A percentile compares a stretch with the other conserved stretches of the same genome.
These are phyloP conservation scores for Morpho deidamia DNA, from an alignment of 2,888 invertebrate species.

Conservation along the genomic window DNA sequence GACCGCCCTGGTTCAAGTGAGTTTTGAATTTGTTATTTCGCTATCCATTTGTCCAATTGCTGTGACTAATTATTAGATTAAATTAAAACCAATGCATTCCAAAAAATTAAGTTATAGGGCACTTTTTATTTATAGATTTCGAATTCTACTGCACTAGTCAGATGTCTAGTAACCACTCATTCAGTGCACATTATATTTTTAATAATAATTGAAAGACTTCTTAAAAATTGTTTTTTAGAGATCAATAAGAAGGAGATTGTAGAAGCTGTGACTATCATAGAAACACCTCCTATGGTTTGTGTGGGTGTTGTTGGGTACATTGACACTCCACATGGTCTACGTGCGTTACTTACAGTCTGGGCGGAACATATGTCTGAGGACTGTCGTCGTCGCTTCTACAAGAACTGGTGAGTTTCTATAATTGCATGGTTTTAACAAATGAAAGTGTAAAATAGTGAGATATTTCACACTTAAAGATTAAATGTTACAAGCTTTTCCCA, in stretches of 20 bases:
- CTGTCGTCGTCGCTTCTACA: constrained; percentile 99
- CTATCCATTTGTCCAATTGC: no score
- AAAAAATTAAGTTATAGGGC: not conserved
- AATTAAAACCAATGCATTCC: not conserved
- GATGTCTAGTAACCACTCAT: no score
- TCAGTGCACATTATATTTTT: no score
- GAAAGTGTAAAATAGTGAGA: no score
- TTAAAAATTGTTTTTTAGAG: constrained; percentile 77
- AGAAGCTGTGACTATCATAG: constrained; percentile 98
- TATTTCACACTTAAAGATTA: no score
- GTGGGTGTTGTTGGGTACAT: constrained; percentile 99
- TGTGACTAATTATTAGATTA: constrained; percentile 24
- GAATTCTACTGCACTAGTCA: no score
- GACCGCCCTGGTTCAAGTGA: constrained; percentile 99
- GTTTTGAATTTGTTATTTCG: constrained; percentile 50
- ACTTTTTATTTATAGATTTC: no score
- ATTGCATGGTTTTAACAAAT: no score
- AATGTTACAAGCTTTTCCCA: no score
- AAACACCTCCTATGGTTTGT: constrained; percentile 98
- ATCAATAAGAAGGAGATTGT: constrained; percentile 99
- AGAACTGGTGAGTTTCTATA: constrained; percentile 92
- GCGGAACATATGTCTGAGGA: constrained; percentile 99
- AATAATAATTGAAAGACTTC: no score
- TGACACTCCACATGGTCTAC: constrained; percentile 97
- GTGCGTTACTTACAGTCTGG: constrained; percentile 97